Evolutionary conservation across 2,888 invertebrate genomes (phyloP).

Genomic region (Drosophila siamana): DNA sequence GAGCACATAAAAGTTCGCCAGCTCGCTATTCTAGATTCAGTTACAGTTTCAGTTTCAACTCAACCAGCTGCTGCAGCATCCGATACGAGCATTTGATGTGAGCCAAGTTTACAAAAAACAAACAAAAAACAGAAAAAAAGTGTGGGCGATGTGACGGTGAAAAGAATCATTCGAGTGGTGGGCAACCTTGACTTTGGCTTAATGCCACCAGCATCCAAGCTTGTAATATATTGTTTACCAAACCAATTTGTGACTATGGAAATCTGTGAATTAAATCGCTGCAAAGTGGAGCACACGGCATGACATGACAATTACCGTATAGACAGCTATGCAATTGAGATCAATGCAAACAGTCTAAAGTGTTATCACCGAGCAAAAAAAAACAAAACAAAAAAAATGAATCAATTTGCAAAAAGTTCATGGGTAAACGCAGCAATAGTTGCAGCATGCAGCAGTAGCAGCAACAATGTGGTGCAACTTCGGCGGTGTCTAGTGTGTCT

Average conservation of each 20-base stretch:
- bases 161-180: slow-evolving; percentile 22
- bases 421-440: slow-evolving; percentile 59
- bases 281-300: slow-evolving; percentile 42
- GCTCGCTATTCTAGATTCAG: slow-evolving; percentile 83
- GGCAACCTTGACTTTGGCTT: slow-evolving; percentile 72
- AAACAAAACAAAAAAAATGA: slow-evolving; percentile 37
- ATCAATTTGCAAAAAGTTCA: slow-evolving; percentile 64
- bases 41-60: slow-evolving; percentile 79
- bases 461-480: slow-evolving; percentile 36
- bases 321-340: slow-evolving; percentile 44
- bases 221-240: background rate
- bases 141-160: slow-evolving; percentile 38
- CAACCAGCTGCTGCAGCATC: slow-evolving; percentile 41
- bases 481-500: slow-evolving; percentile 23
- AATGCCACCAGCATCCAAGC: slow-evolving; percentile 34
- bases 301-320: slow-evolving; percentile 45
- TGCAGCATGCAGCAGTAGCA: slow-evolving; percentile 17
- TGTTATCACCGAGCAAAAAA: slow-evolving; percentile 66
- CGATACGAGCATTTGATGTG: slow-evolving; percentile 33
- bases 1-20: slow-evolving; percentile 84
- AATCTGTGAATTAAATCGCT: slow-evolving; percentile 22
- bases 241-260: slow-evolving; percentile 21
- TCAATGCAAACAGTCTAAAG: slow-evolving; percentile 48
- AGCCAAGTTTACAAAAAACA: slow-evolving; percentile 21
- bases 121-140: background rate